Base-by-base conservation (phyloP, 2,888 invertebrate species). In the Nemotelus pantherinus region DNA sequence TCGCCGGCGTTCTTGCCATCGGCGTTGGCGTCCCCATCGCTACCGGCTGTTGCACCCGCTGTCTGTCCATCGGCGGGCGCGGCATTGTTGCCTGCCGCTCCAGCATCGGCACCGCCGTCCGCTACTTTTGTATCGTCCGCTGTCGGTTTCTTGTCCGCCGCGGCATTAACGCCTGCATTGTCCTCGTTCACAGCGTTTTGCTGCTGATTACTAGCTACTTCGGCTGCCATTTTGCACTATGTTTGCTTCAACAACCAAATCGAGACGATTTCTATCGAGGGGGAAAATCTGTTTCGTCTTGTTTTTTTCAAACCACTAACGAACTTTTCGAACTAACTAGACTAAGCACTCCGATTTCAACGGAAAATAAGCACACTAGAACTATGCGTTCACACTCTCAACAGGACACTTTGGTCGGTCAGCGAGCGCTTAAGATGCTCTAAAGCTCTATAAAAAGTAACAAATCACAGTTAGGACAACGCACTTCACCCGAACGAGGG, bases 171-270 rank as follows among this genome's bases (percentile, higher is more conserved):
- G 80, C 82, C 82, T 85, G 89, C 88, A 82, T 85, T 77, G 53
- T 77, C 79, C 50, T 77, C 76, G 45, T 67, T 74, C 57, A 77
- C 77, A 82, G 90, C 90, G 87, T 91, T 92, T 82, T 81, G 81
- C 83, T 85, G 85, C 80, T 83, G 83, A 83, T 85, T 85, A 87
- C 92, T 93, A 85, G 91, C 91, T 83, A 92, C 92, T 90, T 94
- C 94, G 82, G 93, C 92, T 83, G 94, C 92, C 94, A 94, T 94
- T 86, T 86, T 89, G 84, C 83, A 83, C 60, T 70, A 67, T 25
- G 25, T 25, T 25, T 25, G 25, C 25, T 25, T 25, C 25, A 25
- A 25, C 25, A 25, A 25, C 1, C 25, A 25, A 25, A 5, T 63
- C 43, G 47, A 65, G 45, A 25, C 44, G 50, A 25, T 50, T 70